Evolutionary conservation across 1,140 invertebrate genomes (phyloP).

Genomic region (Gryllus bimaculatus): DNA sequence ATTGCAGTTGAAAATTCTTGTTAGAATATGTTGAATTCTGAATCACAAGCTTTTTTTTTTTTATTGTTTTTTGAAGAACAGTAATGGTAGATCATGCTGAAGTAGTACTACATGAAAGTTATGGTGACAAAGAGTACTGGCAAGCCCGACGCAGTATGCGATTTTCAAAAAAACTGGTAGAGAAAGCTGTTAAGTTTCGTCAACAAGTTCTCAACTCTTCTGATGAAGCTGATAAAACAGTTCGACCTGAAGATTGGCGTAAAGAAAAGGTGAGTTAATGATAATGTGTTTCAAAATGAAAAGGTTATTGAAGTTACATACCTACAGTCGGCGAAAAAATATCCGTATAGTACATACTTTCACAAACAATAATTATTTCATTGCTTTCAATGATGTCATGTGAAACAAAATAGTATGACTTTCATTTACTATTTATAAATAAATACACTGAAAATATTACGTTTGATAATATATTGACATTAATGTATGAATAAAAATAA

Average conservation of each 20-base stretch:
- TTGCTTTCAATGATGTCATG: not conserved
- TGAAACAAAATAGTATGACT: not conserved
- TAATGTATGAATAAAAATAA: no score
- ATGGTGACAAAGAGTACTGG: slow-evolving; percentile 79
- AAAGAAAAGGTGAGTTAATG: slow-evolving; percentile 45
- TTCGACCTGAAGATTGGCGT: slow-evolving; percentile 47
- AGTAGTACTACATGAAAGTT: slow-evolving; percentile 76
- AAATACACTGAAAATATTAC: not conserved
- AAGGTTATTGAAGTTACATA: not conserved
- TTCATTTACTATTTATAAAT: not conserved
- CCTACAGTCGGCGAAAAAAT: no score
- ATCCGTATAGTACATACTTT: not conserved
- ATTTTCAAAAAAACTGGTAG: slow-evolving; percentile 60
- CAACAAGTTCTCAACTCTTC: slow-evolving; percentile 54
- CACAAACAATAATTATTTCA: not conserved
- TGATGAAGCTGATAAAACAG: slow-evolving; percentile 50
- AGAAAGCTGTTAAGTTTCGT: slow-evolving; percentile 64
- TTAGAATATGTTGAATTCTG: no score
- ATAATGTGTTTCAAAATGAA: not conserved
- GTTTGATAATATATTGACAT: not conserved
- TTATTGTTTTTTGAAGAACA: slow-evolving; percentile 35
- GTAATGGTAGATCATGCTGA: slow-evolving; percentile 82
- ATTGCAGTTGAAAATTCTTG: no score
- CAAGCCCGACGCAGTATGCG: slow-evolving; percentile 80
- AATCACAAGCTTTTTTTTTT: no score